Evolutionary conservation across 2,113 vertebrate genomes (phyloP).

Genomic region (Cheirogaleus medius): DNA sequence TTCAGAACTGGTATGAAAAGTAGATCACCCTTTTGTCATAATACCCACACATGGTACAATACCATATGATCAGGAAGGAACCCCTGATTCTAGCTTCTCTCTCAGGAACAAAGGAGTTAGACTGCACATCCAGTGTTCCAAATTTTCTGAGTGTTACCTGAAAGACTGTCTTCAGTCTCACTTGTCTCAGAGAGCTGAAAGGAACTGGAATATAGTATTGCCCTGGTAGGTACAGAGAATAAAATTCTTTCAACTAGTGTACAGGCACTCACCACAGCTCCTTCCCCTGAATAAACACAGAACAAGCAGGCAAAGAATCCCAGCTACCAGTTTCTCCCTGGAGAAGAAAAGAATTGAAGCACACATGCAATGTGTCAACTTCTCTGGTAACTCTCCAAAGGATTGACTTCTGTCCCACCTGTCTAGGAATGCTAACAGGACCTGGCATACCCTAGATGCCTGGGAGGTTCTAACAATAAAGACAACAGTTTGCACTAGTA

Average conservation of each 20-base stretch:
- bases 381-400: too few relatives aligned
- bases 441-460: neutral
- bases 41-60: neutral
- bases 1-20: neutral
- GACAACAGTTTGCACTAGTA: neutral
- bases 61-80: neutral
- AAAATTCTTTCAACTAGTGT: neutral
- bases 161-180: neutral
- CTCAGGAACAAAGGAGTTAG: neutral
- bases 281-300: neutral
- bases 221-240: neutral
- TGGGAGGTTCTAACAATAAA: too few relatives aligned
- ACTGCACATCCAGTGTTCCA: too few relatives aligned
- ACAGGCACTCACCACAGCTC: neutral
- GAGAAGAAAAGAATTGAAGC: neutral
- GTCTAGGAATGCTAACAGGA: neutral
- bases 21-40: neutral
- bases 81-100: neutral
- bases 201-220: neutral
- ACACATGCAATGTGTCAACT: rapidly evolving
- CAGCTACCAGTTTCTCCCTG: neutral
- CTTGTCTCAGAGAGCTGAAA: neutral
- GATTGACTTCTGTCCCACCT: neutral
- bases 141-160: neutral
- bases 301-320: neutral